Evolutionary conservation across 2,797 vertebrate genomes (phyloP), one percentile per base, ranked within the genome.

Genomic region (Etheostoma perlongum): DNA sequence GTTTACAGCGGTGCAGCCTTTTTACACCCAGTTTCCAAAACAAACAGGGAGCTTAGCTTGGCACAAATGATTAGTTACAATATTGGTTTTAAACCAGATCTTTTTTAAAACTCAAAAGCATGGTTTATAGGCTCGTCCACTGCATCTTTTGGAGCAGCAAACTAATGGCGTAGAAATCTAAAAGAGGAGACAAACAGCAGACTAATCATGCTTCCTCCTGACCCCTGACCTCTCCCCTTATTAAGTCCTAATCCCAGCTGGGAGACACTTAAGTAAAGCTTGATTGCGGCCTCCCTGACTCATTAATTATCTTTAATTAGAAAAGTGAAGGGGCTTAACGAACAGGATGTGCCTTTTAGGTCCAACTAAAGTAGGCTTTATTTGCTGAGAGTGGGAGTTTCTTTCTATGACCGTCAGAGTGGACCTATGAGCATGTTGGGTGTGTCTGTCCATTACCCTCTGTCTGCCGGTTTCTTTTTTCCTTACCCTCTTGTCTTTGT

Each of bases 301-400:
- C 81, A 83, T 93, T 88, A 85, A 89, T 92, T 84, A 85, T 87
- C 79, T 80, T 85, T 92, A 89, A 92, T 89, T 87, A 84, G 85
- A 82, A 88, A 92, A 89, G 81, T 76, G 71, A 85, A 81, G 75
- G 52, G 85, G 72, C 79, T 92, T 79, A 86, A 71, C 33, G 30
- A 79, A 79, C 67, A 76, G 62, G 78, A 76, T 78, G 84, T 83
- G 66, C 59, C 54, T 85, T 88, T 86, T 57, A 81, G 40, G 54
- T 62, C 53, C 25, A n/a, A 46, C 68, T 67, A 54, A 66, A 79
- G 53, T 36, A 57, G 64, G 58, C 25, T 78, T 74, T 65, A 27
- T 74, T 77, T 74, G n/a, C 59, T 53, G 47, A 63, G 19, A 65
- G 51, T 63, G 8, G 30, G 60, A 46, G 27, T 46, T 71, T 79